Conservation (phyloP, 2,888 invertebrate genomes). For the Athetis lepigone region DNA sequence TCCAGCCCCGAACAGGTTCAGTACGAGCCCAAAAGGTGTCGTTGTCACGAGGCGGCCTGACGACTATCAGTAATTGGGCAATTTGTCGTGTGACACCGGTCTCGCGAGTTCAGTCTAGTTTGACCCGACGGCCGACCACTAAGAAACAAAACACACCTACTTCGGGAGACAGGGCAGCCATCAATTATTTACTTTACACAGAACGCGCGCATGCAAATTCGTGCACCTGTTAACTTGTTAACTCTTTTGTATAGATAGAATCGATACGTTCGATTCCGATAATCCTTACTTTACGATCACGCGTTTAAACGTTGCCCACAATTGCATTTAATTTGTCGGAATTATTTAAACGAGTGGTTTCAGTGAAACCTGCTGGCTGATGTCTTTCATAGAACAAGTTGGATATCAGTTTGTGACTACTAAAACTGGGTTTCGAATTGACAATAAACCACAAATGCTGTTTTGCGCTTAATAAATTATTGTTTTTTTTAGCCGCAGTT, state of each 20-base stretch:
- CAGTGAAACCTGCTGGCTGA: neutral
- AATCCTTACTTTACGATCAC: slow-evolving; percentile 11
- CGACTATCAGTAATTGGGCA: slow-evolving; percentile 76
- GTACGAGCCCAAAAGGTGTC: slow-evolving; percentile 55
- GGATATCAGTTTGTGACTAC: neutral
- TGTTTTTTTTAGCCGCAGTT: too few relatives aligned
- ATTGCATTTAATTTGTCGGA: too few relatives aligned
- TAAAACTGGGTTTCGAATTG: neutral
- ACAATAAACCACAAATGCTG: neutral
- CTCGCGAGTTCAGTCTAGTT: slow-evolving; percentile 59
- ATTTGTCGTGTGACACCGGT: slow-evolving; percentile 74
- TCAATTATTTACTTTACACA: slow-evolving; percentile 47
- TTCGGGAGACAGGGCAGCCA: slow-evolving; percentile 25
- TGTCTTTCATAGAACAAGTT: slow-evolving; percentile 1
- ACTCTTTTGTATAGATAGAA: slow-evolving; percentile 36
- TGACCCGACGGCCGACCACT: slow-evolving; percentile 50
- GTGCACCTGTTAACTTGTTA: slow-evolving; percentile 36
- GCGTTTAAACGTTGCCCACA: too few relatives aligned
- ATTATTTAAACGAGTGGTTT: neutral
- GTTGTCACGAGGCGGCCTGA: slow-evolving; percentile 74
- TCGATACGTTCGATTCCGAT: slow-evolving; percentile 25
- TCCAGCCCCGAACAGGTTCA: slow-evolving; percentile 28
- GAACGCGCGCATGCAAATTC: slow-evolving; percentile 35
- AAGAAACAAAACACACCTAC: slow-evolving; percentile 37
- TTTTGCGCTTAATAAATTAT: neutral